phyloP scores from a whole-genome alignment of 2,113 vertebrate genomes.

The Dasypus novemcinctus region DNA sequence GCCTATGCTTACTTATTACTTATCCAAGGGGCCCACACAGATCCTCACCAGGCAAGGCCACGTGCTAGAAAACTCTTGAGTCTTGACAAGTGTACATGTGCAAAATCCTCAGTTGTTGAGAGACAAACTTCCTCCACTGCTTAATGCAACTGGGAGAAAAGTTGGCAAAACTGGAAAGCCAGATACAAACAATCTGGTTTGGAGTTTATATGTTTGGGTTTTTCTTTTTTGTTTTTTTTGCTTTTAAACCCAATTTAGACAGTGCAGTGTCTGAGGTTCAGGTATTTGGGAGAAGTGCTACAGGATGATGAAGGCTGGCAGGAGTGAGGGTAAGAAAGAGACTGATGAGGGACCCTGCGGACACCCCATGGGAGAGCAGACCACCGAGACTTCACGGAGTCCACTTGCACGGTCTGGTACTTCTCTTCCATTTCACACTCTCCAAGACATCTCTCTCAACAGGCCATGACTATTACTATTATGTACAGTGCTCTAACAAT shows the following conservation, averaged over 20 bases:
- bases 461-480: neutral
- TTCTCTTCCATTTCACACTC: neutral
- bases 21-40: neutral
- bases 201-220: neutral
- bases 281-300: neutral
- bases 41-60: neutral
- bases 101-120: neutral
- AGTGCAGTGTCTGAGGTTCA: neutral
- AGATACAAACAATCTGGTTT: neutral
- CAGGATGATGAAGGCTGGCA: neutral
- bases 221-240: neutral
- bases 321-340: neutral
- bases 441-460: neutral
- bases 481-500: neutral
- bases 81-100: neutral
- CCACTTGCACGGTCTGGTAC: neutral
- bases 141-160: neutral
- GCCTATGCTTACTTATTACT: neutral
- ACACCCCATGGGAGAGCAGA: neutral
- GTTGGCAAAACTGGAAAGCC: neutral
- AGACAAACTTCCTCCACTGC: neutral
- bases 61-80: neutral
- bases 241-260: neutral
- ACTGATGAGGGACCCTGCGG: neutral
- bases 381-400: neutral